Evolutionary conservation across 2,888 invertebrate genomes (phyloP), one percentile per base, ranked within the genome.

Genomic region (Diachrysia chrysitis): DNA sequence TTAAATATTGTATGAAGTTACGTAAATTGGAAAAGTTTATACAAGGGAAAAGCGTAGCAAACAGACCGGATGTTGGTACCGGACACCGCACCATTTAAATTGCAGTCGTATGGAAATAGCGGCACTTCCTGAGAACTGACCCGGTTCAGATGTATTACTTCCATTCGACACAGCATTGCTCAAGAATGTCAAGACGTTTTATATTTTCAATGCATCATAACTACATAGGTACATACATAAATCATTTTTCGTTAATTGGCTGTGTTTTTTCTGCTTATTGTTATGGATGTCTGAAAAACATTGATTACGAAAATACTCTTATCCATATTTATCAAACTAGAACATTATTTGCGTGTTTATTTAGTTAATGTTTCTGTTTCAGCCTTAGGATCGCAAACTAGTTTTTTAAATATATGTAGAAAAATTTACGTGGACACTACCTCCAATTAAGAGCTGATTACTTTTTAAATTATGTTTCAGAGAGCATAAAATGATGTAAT

Each of bases 91-190:
- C 86, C 85, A 91, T 90, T 91, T 85, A 89, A 89, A 92, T 90
- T 89, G 89, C 87, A 90, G 89, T 86, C 85, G 84, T 88, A 90
- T 92, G 90, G 89, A 92, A 92, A 92, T 91, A 80, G 82, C 81
- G 78, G 84, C 83, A 85, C 86, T 90, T 92, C 91, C 90, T 89
- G 89, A 82, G 81, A 81, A 78, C 73, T 87, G 86, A 88, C 86
- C 87, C 78, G 84, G 82, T 85, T 85, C 79, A 81, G 63, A 76
- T 78, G 63, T 67, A 78, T 80, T 79, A 76, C 72, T 73, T 83
- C 58, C 61, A 73, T 76, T 78, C 69, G 70, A 66, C 37, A 58
- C 48, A 57, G 32, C 58, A 69, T 70, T 80, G 63, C 63, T 73
- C 54, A 79, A 76, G 68, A 73, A 73, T 76, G 54, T 76, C 70